Evolutionary conservation across 2,113 vertebrate genomes (phyloP), one percentile per base, ranked within the genome.

Genomic region (Cephalopterus ornatus): DNA sequence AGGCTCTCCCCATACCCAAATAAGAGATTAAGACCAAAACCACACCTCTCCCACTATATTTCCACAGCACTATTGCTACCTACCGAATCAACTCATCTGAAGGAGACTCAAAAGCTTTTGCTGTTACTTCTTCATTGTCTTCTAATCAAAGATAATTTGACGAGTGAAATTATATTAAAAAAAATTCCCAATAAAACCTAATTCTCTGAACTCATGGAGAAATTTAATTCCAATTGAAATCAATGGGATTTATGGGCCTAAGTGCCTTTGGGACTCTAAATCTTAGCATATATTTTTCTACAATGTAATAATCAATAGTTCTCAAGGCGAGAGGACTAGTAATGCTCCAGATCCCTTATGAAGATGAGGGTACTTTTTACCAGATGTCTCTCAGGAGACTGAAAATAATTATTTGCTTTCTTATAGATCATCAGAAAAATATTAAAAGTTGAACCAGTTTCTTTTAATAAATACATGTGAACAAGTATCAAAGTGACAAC

Each of bases 211-310:
- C 33, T 89, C 47, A 55, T 17, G 35, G 42, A 85, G 56, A 49
- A 72, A 70, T 75, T 72, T 91, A 81, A 94, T 95, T 96, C 44
- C 61, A 67, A n/a, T 78, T 89, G 32, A 85, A 85, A 93, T 87
- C 81, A 94, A 89, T 67, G 56, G 52, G 47, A 87, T 91, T 92
- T 85, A 35, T 75, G 42, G 66, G 56, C 39, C 53, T 89, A 85
- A 89, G 56, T 91, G 77, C 52, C 74, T 85, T 73, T 87, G 80
- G 56, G 73, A 81, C 27, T 84, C 55, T 75, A 87, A 89, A 93
- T 81, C 73, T 82, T 89, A 71, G 70, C 63, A 41, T 93, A 47
- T 89, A 50, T 80, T 93, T 95, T 85, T 89, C 86, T 85, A 59
- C 39, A 41, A 41, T 59, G 19, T 56, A 78, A 89, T 95, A 89